phyloP scores from a whole-genome alignment of 2,888 invertebrate genomes.

The Rhimphoctona megacephalus region DNA sequence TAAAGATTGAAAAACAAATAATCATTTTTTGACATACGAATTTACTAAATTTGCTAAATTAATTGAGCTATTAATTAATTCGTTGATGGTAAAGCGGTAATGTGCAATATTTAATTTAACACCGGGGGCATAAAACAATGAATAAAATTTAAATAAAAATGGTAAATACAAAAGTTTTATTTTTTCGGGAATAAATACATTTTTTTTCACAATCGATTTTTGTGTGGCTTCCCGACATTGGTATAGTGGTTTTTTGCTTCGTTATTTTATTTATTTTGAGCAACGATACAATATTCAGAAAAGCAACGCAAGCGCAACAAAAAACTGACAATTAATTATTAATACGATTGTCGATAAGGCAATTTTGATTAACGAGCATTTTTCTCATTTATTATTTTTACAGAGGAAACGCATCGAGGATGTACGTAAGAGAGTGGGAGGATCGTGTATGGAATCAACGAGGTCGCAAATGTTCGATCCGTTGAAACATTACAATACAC shows the following conservation, averaged over 20 bases:
- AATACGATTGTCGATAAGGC: slow-evolving; percentile 17
- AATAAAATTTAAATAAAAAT: not conserved
- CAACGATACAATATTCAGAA: not conserved
- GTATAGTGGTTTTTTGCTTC: not conserved
- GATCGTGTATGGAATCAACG: slow-evolving; percentile 51
- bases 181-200: not conserved
- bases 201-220: slow-evolving; percentile 34
- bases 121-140: not conserved
- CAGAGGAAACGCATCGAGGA: slow-evolving; percentile 93
- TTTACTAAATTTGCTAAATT: not conserved
- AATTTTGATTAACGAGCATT: slow-evolving; percentile 69
- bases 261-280: not conserved
- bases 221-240: slow-evolving; percentile 41
- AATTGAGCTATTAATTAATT: not conserved
- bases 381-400: slow-evolving; percentile 86
- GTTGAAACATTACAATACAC: slow-evolving; percentile 51
- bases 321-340: slow-evolving; percentile 33
- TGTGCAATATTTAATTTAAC: not conserved
- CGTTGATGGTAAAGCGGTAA: not conserved
- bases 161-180: not conserved
- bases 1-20: not conserved
- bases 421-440: slow-evolving; percentile 87
- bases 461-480: slow-evolving; percentile 52
- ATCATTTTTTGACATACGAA: not conserved
- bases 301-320: slow-evolving; percentile 4